Base-by-base conservation (phyloP, 2,888 invertebrate genomes). In the Eucriotettix oculatus region DNA sequence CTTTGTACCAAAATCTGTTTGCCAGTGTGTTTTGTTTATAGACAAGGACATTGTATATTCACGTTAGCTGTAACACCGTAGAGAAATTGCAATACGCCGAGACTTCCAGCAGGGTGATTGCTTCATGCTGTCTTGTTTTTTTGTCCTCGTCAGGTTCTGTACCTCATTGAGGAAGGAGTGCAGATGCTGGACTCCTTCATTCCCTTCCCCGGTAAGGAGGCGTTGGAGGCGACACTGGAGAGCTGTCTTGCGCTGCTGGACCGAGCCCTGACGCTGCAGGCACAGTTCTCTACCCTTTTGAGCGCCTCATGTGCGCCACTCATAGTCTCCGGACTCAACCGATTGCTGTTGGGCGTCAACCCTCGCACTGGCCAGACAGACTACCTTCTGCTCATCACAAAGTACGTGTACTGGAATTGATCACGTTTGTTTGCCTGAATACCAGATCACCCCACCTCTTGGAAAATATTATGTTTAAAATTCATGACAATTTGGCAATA, bases 271-370 rank as follows among this genome's bases (percentile, higher is more conserved):
- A 75, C 79, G 12, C 77, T 87, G 62, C 92, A 94, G 71, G 81
- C 85, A 10, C 76, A 79, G 56, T 86, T 92, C 70, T 81, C 86
- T 67, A 77, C 79, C 29, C 79, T 85, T 5, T 78, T 87, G 17
- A 76, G 81, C 0, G 75, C 78, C 16, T 80, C 83, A 52, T 80
- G 83, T 66, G 79, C 84, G 52, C 78, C 83, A 0, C 75, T 85
- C 0, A 74, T 91, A 29, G 74, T 92, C 5, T 82, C 87, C 0
- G 87, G 88, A 0, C 75, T 95, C 40, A 90, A 87, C 66, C 87
- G 90, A 65, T 79, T 96, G 2, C 76, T 97, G 40, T 75, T 93
- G 54, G 87, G 88, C 66, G 78, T 87, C 57, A 87, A 90, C 74
- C 82, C 85, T 1, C 78, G 85, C 48, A 84, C 82, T n/a, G 84